Conservation (phyloP, 2,113 vertebrate species). For the Apteryx mantelli region DNA sequence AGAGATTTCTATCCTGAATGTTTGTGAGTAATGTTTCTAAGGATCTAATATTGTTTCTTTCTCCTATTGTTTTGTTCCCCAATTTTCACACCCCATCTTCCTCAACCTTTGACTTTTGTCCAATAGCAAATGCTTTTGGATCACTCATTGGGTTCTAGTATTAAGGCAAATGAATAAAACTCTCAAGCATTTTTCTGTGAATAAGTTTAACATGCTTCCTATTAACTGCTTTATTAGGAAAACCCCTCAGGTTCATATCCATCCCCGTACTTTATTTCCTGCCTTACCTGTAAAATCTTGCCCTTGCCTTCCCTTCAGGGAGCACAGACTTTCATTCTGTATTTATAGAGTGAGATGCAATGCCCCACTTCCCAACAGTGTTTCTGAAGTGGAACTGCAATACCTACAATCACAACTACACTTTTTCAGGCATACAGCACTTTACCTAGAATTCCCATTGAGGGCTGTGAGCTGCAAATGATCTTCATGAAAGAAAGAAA, state of each 20-base stretch:
- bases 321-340: rapidly evolving
- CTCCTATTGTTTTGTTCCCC: not conserved
- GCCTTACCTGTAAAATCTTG: not conserved
- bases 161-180: not conserved
- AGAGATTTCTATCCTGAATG: not conserved
- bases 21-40: not conserved
- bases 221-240: not conserved
- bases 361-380: not conserved
- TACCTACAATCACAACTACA: rapidly evolving
- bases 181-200: not conserved
- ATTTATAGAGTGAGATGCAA: rapidly evolving
- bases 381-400: not conserved
- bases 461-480: conserved; percentile 10
- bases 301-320: not conserved
- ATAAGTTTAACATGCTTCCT: not conserved
- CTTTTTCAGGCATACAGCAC: not conserved
- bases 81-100: not conserved
- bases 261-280: not conserved
- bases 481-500: conserved; percentile 10
- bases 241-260: not conserved
- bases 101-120: not conserved
- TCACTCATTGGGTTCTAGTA: not conserved
- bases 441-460: not conserved
- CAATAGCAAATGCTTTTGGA: not conserved
- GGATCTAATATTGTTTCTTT: not conserved